Evolutionary conservation across 2,113 vertebrate genomes (phyloP), one percentile per base, ranked within the genome.

Genomic region (Oxyura jamaicensis): DNA sequence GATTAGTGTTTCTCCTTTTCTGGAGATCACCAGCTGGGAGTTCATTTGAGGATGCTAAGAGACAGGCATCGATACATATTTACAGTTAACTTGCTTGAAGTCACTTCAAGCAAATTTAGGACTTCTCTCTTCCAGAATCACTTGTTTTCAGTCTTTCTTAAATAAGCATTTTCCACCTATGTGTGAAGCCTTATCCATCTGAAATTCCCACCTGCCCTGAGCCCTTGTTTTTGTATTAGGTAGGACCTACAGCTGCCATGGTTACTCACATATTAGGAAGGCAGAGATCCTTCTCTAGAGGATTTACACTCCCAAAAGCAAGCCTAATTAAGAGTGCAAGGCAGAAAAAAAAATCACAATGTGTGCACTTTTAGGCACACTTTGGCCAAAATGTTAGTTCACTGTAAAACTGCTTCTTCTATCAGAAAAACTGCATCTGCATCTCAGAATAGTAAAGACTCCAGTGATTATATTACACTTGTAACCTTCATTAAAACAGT

Each of bases 401-500:
- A 48, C 23, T 33, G 21, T 46, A 72, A 72, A 86, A 84, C 23
- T 72, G 6, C 81, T 86, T 86, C 42, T 67, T 3, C 8, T 86
- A 35, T 73, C 76, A n/a, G 39, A 35, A 73, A 76, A 87, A 71
- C 31, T 84, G 60, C 58, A 55, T 53, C 83, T 28, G 39, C 21
- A 33, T 75, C 69, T 85, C 91, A 88, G 86, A 91, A 91, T 48
- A 97, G 83, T 75, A 87, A 83, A 87, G 83, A 82, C 41, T 92
- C 83, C 55, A 26, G 35, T 86, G 22, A 96, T 91, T 90, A 93
- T 95, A 95, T 95, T 96, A 95, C 96, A 84, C 59, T 91, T 97
- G 90, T 91, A 96, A 96, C 79, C 97, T 97, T 97, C 97, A 97
- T 97, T 97, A 97, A 97, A 97, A 97, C 93, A 97, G 97, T 97